Base-by-base conservation (phyloP, 2,888 invertebrate species). In the Hypomecis atomaria region DNA sequence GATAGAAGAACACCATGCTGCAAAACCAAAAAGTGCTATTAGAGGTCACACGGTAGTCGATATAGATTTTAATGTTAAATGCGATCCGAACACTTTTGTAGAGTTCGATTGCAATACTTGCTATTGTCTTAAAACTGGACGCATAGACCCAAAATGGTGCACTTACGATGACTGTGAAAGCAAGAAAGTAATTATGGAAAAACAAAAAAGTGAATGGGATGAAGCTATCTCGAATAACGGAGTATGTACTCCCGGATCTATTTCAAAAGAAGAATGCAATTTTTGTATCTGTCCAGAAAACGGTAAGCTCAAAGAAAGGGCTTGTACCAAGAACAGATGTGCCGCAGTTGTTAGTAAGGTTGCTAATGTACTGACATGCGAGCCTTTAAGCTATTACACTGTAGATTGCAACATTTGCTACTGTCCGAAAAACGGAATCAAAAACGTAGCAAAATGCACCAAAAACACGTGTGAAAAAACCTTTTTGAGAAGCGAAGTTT, bases 391-490 rank as follows among this genome's bases (percentile, higher is more conserved):
- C 1, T 92, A 92, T 60, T 92, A 88, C 53, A 81, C 81, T 55
- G 89, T 91, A 0, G 92, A 92, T 56, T 92, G 92, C 62, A 92
- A 92, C 48, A 81, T 86, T 10, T 92, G 92, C 71, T 84, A 78
- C 44, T 92, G 92, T 59, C 86, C 87, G 0, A 70, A 69, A 5
- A 85, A 87, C 57, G 92, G 92, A 0, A 59, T 87, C 0, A 91
- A 91, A 70, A 91, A 92, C 62, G 80, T 92, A 0, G 84, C 80
- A 0, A 87, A 83, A 68, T 94, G 94, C 69, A 91, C 93, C 0
- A 87, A 88, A 61, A 86, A 87, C 66, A 76, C 82, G 5, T 94
- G 94, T 54, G 87, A 89, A 50, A 81, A 79, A 60, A 84, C 75
- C 61, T 86, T 84, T 40, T 65, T 91, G 11, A 80, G 91, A 36